Conservation (phyloP, 2,797 vertebrate species). For the Ciconia nigra region DNA sequence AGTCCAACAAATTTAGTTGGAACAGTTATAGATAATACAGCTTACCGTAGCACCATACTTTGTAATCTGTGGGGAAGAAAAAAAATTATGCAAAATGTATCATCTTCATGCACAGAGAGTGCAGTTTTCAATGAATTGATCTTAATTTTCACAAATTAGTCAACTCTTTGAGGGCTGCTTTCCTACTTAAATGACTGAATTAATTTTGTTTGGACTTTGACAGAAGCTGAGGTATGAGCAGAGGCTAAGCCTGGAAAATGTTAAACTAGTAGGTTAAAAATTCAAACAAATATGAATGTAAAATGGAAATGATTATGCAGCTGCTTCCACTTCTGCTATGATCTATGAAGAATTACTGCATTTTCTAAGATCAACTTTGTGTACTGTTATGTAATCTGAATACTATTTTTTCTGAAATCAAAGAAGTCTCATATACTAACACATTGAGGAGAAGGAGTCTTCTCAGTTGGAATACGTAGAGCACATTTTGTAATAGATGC, state of each 20-base stretch:
- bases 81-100: not conserved
- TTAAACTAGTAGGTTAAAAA: not conserved
- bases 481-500: constrained; percentile 25
- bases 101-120: not conserved
- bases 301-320: not conserved
- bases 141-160: not conserved
- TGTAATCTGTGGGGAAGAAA: not conserved
- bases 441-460: not conserved
- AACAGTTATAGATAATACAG: not conserved
- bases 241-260: not conserved
- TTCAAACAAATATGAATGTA: not conserved
- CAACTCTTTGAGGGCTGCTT: not conserved
- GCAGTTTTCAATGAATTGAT: not conserved
- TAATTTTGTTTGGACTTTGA: not conserved
- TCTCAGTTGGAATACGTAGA: not conserved
- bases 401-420: constrained; percentile 28
- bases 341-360: not conserved
- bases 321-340: not conserved
- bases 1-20: not conserved
- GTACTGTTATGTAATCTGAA: not conserved
- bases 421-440: not conserved
- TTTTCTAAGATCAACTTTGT: not conserved
- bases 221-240: not conserved
- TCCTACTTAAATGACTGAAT: not conserved
- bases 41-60: not conserved